These are phyloP conservation scores for Trichogramma evanescens DNA, from an alignment of 2,888 invertebrate species.

Conservation along the genomic window DNA sequence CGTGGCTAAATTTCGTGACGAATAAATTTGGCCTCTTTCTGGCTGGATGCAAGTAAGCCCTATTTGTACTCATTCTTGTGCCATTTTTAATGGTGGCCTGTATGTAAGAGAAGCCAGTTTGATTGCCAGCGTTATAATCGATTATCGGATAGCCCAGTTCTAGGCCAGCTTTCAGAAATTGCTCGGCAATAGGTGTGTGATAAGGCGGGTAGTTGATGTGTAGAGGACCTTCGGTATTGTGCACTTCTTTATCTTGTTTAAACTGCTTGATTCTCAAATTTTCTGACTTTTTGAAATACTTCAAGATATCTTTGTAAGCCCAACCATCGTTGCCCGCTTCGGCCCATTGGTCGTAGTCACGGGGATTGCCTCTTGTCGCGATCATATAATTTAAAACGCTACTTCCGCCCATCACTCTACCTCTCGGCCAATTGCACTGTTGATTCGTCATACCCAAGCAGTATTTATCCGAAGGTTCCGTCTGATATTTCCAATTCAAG, in stretches of 20 bases:
- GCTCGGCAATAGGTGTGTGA: slow-evolving; percentile 54
- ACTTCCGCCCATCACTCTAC: slow-evolving; percentile 76
- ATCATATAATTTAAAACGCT: slow-evolving; percentile 77
- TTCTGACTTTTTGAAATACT: slow-evolving; percentile 74
- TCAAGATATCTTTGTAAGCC: slow-evolving; percentile 65
- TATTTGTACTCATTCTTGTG: slow-evolving; percentile 60
- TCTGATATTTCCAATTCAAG: slow-evolving; percentile 76
- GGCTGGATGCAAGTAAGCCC: slow-evolving; percentile 60
- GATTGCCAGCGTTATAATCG: slow-evolving; percentile 60
- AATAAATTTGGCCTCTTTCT: slow-evolving; percentile 57
- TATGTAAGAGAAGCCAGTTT: slow-evolving; percentile 57
- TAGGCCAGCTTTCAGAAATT: slow-evolving; percentile 58
- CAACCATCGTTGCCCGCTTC: slow-evolving; percentile 65
- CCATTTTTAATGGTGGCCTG: slow-evolving; percentile 63
- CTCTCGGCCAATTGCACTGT: slow-evolving; percentile 48
- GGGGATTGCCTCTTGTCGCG: slow-evolving; percentile 63
- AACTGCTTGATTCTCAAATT: slow-evolving; percentile 53
- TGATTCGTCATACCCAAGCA: slow-evolving; percentile 53
- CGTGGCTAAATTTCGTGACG: slow-evolving; percentile 56
- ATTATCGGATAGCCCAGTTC: slow-evolving; percentile 55
- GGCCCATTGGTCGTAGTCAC: slow-evolving; percentile 74
- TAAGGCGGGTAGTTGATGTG: slow-evolving; percentile 53
- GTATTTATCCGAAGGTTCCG: slow-evolving; percentile 65
- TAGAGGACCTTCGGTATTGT: slow-evolving; percentile 54
- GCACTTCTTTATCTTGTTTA: slow-evolving; percentile 48